These are phyloP conservation scores for Sycobia sp. DNA, from an alignment of 1,140 invertebrate species.

Conservation along the genomic window DNA sequence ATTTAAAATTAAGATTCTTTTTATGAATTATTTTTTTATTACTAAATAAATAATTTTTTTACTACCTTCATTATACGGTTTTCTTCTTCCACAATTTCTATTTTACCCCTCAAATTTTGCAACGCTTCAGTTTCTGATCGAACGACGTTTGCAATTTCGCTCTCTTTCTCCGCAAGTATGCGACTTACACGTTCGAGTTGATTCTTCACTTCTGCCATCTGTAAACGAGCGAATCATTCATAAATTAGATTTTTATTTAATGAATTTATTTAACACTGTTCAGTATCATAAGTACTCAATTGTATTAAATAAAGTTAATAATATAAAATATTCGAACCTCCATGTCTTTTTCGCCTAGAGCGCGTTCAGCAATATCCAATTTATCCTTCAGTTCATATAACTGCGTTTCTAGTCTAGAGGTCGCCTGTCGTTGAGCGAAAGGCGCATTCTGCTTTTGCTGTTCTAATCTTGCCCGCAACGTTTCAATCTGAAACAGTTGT, in stretches of 20 bases:
- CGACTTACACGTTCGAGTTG: conserved; percentile 60
- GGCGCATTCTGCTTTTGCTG: conserved; percentile 76
- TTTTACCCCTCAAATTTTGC: conserved; percentile 63
- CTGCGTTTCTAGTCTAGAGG: conserved; percentile 69
- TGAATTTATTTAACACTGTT: not conserved
- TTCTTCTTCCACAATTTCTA: conserved; percentile 63
- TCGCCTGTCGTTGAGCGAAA: conserved; percentile 70
- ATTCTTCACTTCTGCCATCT: conserved; percentile 53
- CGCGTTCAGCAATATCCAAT: conserved; percentile 49
- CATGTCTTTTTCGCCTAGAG: conserved; percentile 50
- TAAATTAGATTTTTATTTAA: not conserved
- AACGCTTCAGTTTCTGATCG: conserved; percentile 62
- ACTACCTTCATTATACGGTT: conserved; percentile 50
- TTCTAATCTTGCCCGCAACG: conserved; percentile 77
- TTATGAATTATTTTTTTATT: not conserved
- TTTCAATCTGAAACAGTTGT: conserved; percentile 78
- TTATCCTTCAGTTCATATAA: conserved; percentile 66
- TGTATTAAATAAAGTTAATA: conserved; percentile 8
- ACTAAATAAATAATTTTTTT: not conserved
- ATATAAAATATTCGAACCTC: conserved; percentile 36
- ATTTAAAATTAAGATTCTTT: not conserved
- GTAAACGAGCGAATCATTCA: not conserved
- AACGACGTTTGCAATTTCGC: conserved; percentile 59
- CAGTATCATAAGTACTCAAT: not conserved
- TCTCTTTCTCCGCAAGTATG: conserved; percentile 62